Percentiles rank a stretch among this genome's conserved stretches.
Evolutionary conservation across 1,140 invertebrate genomes (phyloP).

Genomic region (Ceratoteleas bidentatus): DNA sequence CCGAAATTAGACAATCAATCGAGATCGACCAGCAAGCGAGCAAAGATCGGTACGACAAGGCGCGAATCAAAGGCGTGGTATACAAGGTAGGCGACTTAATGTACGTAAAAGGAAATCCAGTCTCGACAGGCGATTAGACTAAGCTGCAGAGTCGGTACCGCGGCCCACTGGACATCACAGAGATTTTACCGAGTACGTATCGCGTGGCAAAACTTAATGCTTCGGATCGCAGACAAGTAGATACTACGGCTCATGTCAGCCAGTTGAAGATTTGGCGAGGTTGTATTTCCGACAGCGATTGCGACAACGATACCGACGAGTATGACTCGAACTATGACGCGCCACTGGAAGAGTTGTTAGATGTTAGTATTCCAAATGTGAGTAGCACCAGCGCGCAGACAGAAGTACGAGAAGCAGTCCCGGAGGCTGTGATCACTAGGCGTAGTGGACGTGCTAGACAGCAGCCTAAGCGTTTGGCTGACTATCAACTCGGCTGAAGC

Average conservation of each 20-base stretch:
- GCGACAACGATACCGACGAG: neutral
- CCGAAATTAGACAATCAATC: slow-evolving; percentile 32
- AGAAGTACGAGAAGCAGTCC: too few species aligned
- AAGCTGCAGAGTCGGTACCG: neutral
- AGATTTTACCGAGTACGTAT: neutral
- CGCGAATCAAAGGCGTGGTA: neutral
- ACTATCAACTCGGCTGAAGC: too few species aligned
- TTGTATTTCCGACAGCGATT: neutral
- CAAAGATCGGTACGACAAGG: slow-evolving; percentile 25
- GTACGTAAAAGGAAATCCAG: neutral
- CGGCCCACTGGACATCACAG: neutral
- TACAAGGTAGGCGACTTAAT: neutral
- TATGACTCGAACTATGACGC: too few species aligned
- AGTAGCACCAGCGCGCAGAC: too few species aligned
- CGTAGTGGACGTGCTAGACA: too few species aligned
- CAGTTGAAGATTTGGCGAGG: slow-evolving; percentile 1
- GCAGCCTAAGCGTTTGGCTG: too few species aligned
- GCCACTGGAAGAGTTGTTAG: neutral
- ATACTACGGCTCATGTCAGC: neutral
- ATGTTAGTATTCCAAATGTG: too few species aligned
- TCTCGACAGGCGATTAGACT: neutral
- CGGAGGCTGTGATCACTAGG: too few species aligned
- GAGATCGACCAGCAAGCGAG: slow-evolving; percentile 13
- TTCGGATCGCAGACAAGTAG: neutral
- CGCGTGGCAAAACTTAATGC: neutral